Evolutionary conservation across 2,888 invertebrate genomes (phyloP).

Genomic region (Bursaphelenchus okinawaensis): DNA sequence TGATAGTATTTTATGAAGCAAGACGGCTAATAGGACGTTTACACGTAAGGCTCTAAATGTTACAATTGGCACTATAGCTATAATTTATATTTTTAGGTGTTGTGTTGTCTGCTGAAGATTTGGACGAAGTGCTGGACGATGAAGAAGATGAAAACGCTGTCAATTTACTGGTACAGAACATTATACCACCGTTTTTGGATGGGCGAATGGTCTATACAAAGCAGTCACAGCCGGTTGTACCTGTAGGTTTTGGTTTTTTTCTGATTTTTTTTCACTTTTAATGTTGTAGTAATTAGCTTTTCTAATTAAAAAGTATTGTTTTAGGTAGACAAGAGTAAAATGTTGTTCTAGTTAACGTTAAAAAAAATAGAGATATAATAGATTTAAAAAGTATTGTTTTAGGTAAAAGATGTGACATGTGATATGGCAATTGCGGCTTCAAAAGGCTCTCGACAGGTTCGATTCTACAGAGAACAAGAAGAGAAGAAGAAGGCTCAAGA

Average conservation of each 20-base stretch:
- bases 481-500: constrained; percentile 89
- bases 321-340: too few species aligned
- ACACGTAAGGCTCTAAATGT: too few species aligned
- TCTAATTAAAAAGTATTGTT: not conserved
- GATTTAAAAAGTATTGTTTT: too few species aligned
- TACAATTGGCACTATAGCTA: too few species aligned
- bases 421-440: constrained; percentile 94
- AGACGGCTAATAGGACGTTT: too few species aligned
- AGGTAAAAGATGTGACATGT: constrained; percentile 76
- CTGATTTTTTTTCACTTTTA: constrained; percentile 20
- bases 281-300: constrained; percentile 4
- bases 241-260: too few species aligned
- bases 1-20: too few species aligned
- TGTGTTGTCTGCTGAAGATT: constrained; percentile 65
- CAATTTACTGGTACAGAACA: constrained; percentile 91
- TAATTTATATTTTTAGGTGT: constrained; percentile 28
- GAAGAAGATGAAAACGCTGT: constrained; percentile 86
- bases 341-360: not conserved
- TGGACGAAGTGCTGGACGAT: constrained; percentile 61
- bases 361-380: constrained; percentile 13
- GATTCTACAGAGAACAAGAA: constrained; percentile 86
- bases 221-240: constrained; percentile 96
- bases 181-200: constrained; percentile 95
- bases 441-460: constrained; percentile 84
- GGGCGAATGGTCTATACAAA: constrained; percentile 98